These are phyloP conservation scores for Triops longicaudatus DNA, from an alignment of 1,140 invertebrate genomes.

Conservation along the genomic window DNA sequence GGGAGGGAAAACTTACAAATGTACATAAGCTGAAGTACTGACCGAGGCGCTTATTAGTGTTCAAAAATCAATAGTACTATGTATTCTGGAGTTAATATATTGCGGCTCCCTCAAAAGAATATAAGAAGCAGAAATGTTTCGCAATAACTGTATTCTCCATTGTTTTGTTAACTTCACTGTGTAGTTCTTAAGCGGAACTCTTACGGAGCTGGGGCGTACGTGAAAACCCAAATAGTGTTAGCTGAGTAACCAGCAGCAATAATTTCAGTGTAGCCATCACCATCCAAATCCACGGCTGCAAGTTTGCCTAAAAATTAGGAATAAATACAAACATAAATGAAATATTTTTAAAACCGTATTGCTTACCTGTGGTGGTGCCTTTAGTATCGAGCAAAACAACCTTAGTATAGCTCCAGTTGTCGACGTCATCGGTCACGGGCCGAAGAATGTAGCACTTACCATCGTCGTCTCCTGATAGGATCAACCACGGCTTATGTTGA, in stretches of 20 bases:
- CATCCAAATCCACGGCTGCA: conserved; percentile 38
- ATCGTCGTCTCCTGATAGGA: conserved; percentile 41
- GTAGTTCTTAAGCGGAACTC: too few species aligned
- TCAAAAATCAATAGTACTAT: not conserved
- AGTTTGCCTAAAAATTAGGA: conserved; percentile 34
- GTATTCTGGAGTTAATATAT: too few species aligned
- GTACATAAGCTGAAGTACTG: not conserved
- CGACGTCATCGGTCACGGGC: conserved; percentile 33
- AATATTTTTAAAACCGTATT: not conserved
- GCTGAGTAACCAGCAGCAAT: conserved; percentile 37
- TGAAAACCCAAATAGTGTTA: conserved; percentile 37
- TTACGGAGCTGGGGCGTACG: conserved; percentile 33
- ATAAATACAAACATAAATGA: not conserved
- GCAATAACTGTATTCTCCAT: too few species aligned
- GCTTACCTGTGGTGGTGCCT: conserved; percentile 31
- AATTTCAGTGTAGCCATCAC: conserved; percentile 39
- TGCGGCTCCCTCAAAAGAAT: too few species aligned
- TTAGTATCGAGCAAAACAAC: conserved; percentile 32
- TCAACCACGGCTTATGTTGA: conserved; percentile 36
- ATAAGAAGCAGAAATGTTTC: too few species aligned
- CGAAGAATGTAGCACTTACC: conserved; percentile 38
- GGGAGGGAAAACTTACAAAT: not conserved
- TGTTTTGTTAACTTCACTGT: too few species aligned
- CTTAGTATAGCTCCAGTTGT: conserved; percentile 38
- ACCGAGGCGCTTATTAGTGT: conserved; percentile 3